phyloP scores from a whole-genome alignment of 2,888 invertebrate species.

The Polyploca ridens region DNA sequence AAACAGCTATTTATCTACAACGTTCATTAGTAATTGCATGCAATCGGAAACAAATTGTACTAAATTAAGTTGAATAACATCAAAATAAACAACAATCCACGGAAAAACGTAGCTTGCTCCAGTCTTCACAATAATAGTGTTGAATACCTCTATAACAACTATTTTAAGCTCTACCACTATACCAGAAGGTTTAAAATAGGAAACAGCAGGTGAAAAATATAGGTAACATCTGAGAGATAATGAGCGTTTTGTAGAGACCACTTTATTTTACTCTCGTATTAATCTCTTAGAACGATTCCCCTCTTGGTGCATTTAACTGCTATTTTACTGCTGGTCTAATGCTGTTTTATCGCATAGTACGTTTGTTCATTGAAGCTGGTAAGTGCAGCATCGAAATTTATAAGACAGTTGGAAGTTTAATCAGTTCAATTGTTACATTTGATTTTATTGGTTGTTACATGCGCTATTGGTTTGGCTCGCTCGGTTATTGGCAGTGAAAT shows the following conservation, averaged over 20 bases:
- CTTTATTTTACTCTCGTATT: slow-evolving; percentile 49
- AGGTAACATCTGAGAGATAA: slow-evolving; percentile 24
- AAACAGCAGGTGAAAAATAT: background rate
- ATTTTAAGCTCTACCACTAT: background rate
- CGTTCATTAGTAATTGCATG: background rate
- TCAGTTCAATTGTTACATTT: slow-evolving; percentile 17
- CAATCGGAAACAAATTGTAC: background rate
- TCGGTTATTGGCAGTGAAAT: slow-evolving; percentile 19
- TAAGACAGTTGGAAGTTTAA: slow-evolving; percentile 18
- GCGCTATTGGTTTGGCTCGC: slow-evolving; percentile 9
- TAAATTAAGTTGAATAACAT: slow-evolving; percentile 1
- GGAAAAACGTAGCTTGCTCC: slow-evolving; percentile 8
- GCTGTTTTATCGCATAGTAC: slow-evolving; percentile 32
- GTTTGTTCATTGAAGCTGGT: slow-evolving; percentile 32
- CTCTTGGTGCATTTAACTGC: slow-evolving; percentile 51
- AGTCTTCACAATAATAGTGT: slow-evolving; percentile 7
- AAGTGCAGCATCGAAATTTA: slow-evolving; percentile 26
- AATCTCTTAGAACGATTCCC: slow-evolving; percentile 50
- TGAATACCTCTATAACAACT: background rate
- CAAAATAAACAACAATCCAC: slow-evolving; percentile 2
- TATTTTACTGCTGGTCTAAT: slow-evolving; percentile 56
- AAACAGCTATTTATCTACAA: background rate
- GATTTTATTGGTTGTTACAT: slow-evolving; percentile 19
- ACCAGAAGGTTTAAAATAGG: background rate
- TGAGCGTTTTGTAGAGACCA: slow-evolving; percentile 36